These are phyloP conservation scores for Athalia rosae DNA, from an alignment of 2,888 invertebrate genomes.

Conservation along the genomic window DNA sequence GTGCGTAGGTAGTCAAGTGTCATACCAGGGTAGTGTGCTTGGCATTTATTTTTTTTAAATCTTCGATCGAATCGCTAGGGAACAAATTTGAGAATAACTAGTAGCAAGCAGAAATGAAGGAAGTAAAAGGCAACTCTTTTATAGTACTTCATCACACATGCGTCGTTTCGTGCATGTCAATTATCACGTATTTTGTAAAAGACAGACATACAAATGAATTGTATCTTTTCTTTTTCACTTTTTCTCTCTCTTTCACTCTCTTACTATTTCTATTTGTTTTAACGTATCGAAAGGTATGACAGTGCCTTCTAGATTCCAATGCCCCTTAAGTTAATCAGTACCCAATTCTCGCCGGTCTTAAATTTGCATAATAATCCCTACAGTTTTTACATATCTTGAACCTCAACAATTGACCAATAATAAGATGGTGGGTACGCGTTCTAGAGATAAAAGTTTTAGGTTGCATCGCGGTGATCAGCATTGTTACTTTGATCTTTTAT, in stretches of 20 bases:
- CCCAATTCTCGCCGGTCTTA: conserved; percentile 14
- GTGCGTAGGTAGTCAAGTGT: conserved; percentile 63
- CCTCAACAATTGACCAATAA: conserved; percentile 48
- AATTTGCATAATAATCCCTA: conserved; percentile 13
- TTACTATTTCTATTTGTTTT: conserved; percentile 8
- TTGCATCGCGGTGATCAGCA: no score
- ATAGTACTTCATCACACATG: conserved; percentile 11
- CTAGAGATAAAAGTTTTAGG: neutral
- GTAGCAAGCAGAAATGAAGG: neutral
- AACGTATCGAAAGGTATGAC: conserved; percentile 10
- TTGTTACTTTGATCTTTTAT: no score
- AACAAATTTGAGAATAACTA: conserved; percentile 21
- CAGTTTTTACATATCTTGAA: neutral
- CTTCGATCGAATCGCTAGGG: conserved; percentile 46
- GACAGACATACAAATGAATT: conserved; percentile 13
- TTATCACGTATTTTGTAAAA: conserved; percentile 18
- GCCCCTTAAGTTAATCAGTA: neutral
- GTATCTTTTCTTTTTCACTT: conserved; percentile 11
- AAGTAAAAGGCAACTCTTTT: neutral
- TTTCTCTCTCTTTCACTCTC: conserved; percentile 1
- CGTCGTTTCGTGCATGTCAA: conserved; percentile 23
- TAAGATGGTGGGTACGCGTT: conserved; percentile 52
- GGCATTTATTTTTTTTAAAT: conserved; percentile 66
- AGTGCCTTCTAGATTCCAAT: conserved; percentile 34
- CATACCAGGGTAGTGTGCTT: conserved; percentile 59